A percentile compares a stretch with the other conserved stretches of the same genome.
These are phyloP conservation scores for Rhynchomys soricoides DNA, from an alignment of 2,113 vertebrate species.

Conservation along the genomic window DNA sequence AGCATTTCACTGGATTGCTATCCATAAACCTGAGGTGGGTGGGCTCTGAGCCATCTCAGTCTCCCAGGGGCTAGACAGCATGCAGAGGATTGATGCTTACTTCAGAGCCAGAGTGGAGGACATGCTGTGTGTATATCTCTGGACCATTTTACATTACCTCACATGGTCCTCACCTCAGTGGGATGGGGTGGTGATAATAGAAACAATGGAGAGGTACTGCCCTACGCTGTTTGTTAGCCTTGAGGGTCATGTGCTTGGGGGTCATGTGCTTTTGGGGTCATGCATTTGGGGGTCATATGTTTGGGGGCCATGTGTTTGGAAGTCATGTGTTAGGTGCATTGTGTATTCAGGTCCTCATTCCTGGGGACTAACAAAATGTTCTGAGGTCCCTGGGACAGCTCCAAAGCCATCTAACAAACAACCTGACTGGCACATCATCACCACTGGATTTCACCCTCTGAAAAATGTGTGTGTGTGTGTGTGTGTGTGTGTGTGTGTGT, in stretches of 20 bases:
- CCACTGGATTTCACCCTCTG: background rate
- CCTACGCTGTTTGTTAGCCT: background rate
- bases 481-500: background rate
- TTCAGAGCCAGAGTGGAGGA: background rate
- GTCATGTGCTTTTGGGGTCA: too few relatives aligned
- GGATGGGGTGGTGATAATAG: background rate
- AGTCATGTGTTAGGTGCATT: background rate
- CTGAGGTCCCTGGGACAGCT: background rate
- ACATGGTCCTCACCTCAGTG: background rate
- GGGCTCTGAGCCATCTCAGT: conserved; percentile 9
- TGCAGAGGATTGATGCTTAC: background rate
- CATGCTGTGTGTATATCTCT: background rate
- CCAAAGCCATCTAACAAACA: background rate
- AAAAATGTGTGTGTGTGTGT: background rate
- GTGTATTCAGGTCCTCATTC: background rate
- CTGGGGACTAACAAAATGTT: background rate
- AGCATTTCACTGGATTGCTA: conserved; percentile 30
- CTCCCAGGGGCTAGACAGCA: background rate
- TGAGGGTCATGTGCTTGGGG: too few relatives aligned
- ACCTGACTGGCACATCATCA: background rate
- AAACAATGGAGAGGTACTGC: background rate
- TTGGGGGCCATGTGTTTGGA: too few relatives aligned
- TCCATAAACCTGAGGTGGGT: background rate
- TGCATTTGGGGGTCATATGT: too few relatives aligned
- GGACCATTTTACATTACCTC: background rate